A percentile compares a stretch with the other conserved stretches of the same genome.
These are phyloP conservation scores for Drosophila aldrichi DNA, from an alignment of 2,888 invertebrate species.

Conservation along the genomic window DNA sequence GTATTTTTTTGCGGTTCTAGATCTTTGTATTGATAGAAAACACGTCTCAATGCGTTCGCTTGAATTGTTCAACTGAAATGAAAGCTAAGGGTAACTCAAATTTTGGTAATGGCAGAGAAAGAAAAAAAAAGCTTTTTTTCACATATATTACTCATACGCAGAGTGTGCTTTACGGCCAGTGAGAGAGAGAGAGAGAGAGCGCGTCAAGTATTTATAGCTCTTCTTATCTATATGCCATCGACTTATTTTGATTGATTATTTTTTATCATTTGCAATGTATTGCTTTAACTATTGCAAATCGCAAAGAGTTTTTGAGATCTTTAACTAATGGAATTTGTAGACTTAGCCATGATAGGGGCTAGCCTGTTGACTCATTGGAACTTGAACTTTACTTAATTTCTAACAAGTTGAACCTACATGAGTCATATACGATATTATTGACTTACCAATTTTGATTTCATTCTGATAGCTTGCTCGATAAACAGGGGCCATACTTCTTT, in stretches of 20 bases:
- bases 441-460: too few species aligned
- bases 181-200: background rate
- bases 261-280: background rate
- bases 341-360: too few species aligned
- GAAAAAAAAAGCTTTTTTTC: constrained; percentile 48
- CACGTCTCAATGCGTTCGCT: constrained; percentile 51
- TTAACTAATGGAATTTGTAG: background rate
- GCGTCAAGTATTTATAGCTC: constrained; percentile 7
- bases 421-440: too few species aligned
- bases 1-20: background rate
- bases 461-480: too few species aligned
- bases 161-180: constrained; percentile 21
- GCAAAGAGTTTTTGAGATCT: background rate
- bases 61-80: constrained; percentile 35
- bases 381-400: constrained; percentile 11
- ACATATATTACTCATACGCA: constrained; percentile 65
- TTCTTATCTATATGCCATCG: constrained; percentile 1
- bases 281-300: background rate
- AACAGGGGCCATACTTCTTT: too few species aligned
- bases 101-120: constrained; percentile 3
- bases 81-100: constrained; percentile 7
- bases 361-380: constrained; percentile 10
- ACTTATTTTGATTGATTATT: background rate
- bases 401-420: too few species aligned
- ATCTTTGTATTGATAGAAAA: background rate